These are phyloP conservation scores for Lepidostoma basale DNA, from an alignment of 1,140 invertebrate genomes.

Conservation along the genomic window DNA sequence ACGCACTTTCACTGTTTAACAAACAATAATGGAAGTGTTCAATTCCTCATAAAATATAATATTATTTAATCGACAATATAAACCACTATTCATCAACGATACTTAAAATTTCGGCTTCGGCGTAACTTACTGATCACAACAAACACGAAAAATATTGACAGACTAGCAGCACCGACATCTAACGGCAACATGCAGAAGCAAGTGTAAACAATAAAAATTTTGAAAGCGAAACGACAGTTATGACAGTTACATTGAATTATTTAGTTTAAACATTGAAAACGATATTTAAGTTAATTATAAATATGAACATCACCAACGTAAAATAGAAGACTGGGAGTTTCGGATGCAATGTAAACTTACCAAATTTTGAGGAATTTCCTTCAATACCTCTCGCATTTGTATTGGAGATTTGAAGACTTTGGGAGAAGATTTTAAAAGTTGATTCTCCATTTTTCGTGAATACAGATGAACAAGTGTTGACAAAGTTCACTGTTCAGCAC, in stretches of 20 bases:
- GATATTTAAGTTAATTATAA: background rate
- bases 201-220: too few species aligned
- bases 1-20: too few species aligned
- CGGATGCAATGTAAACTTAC: background rate
- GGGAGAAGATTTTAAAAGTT: background rate
- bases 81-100: background rate
- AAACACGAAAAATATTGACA: background rate
- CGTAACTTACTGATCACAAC: too few species aligned
- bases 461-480: background rate
- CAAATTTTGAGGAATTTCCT: slow-evolving; percentile 19
- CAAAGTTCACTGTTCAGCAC: background rate
- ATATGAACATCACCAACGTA: background rate
- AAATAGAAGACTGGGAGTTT: too few species aligned
- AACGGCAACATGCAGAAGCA: background rate
- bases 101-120: background rate
- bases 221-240: slow-evolving; percentile 8
- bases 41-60: background rate
- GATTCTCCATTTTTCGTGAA: slow-evolving; percentile 9
- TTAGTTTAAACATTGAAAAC: background rate
- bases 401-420: slow-evolving; percentile 21
- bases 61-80: background rate
- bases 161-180: background rate
- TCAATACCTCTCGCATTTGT: slow-evolving; percentile 10
- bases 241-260: background rate
- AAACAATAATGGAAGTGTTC: background rate